Percentiles rank a stretch among this genome's conserved stretches.
These are phyloP conservation scores for Sebastes jordani DNA, from an alignment of 2,797 vertebrate genomes.

Conservation along the genomic window DNA sequence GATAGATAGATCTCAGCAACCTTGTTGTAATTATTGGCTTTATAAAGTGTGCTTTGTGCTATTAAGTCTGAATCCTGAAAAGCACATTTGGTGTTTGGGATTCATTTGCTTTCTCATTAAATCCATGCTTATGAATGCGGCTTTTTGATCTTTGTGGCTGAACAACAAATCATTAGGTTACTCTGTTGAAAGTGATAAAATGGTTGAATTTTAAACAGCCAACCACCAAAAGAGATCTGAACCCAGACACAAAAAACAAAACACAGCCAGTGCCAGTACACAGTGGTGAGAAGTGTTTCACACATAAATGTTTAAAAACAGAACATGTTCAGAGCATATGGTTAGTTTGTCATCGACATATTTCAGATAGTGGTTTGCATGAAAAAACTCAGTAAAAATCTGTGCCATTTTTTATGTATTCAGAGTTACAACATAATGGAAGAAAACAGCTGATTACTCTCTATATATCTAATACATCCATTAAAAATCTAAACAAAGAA, in stretches of 20 bases:
- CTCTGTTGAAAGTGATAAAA: constrained; percentile 14
- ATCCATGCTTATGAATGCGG: not conserved
- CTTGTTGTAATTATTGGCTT: not conserved
- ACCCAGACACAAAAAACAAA: not conserved
- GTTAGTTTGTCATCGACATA: not conserved
- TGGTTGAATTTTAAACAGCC: constrained; percentile 9
- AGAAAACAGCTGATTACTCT: not conserved
- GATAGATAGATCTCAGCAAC: not conserved
- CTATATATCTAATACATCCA: not conserved
- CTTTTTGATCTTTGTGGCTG: constrained; percentile 33
- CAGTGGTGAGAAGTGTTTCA: not conserved
- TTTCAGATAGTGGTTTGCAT: not conserved
- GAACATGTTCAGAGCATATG: not conserved
- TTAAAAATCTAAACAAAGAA: not conserved
- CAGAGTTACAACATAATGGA: not conserved
- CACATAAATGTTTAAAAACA: not conserved
- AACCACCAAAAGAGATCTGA: constrained; percentile 3
- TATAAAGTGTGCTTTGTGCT: not conserved
- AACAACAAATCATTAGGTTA: constrained; percentile 30
- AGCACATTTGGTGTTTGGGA: constrained; percentile 3
- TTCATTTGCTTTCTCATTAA: constrained; percentile 29
- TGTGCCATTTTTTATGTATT: not conserved
- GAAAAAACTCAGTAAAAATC: not conserved
- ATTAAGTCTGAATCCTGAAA: constrained; percentile 11
- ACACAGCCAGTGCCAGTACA: not conserved